Percentiles rank a stretch among this genome's conserved stretches.
Evolutionary conservation across 2,113 vertebrate genomes (phyloP).

Genomic region (Calyptommatus sinebrachiatus): DNA sequence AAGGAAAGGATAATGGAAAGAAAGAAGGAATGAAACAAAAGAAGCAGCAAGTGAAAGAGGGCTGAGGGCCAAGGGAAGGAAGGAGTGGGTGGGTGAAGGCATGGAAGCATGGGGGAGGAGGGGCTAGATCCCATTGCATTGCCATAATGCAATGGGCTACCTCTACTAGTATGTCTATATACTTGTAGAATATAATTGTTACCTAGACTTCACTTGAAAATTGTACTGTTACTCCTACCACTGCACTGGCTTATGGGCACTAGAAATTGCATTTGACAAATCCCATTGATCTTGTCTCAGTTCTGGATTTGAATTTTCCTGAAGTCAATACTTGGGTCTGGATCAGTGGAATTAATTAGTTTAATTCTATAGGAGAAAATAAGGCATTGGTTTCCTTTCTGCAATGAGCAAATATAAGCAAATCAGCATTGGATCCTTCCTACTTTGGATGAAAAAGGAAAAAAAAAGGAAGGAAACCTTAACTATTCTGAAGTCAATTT

Average conservation of each 20-base stretch:
- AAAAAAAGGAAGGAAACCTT: too few relatives aligned
- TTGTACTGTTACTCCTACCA: too few relatives aligned
- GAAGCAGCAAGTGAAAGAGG: too few relatives aligned
- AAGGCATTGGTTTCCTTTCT: not conserved
- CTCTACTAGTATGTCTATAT: too few relatives aligned
- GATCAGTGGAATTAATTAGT: not conserved
- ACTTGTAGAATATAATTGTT: not conserved
- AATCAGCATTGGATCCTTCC: constrained; percentile 2
- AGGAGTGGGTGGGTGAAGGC: too few relatives aligned
- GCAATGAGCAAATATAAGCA: constrained; percentile 30
- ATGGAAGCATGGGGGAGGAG: too few relatives aligned
- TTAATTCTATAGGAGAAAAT: not conserved
- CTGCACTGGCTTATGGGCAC: not conserved
- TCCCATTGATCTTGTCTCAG: not conserved
- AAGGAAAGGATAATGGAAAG: too few relatives aligned
- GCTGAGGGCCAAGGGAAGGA: too few relatives aligned
- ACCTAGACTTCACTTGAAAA: not conserved
- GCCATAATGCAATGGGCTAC: too few relatives aligned
- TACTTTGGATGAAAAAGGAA: not conserved
- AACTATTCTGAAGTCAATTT: constrained; percentile 39
- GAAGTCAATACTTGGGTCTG: not conserved
- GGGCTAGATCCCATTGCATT: too few relatives aligned
- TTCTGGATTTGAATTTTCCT: not conserved
- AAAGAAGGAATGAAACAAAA: too few relatives aligned
- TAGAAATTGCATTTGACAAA: not conserved